Evolutionary conservation across 1,140 invertebrate genomes (phyloP), one percentile per base, ranked within the genome.

Genomic region (Drosophila nigrodunni): DNA sequence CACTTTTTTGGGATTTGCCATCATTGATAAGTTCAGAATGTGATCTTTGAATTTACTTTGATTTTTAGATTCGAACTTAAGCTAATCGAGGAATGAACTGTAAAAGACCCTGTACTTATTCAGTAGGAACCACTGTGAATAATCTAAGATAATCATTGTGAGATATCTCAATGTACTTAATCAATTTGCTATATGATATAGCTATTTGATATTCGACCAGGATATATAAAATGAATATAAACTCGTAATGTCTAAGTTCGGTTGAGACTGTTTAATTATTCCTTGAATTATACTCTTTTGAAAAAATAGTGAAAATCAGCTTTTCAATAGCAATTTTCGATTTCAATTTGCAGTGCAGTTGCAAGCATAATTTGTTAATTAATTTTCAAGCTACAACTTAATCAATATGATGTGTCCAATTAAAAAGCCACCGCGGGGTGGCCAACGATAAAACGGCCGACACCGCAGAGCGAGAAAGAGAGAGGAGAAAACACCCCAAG

Each of bases 381-480:
- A 89, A 89, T 89, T 89, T 89, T 58, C 80, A 50, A 81, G 78
- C 85, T 81, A 89, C 85, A 89, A 89, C 85, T 89, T 89, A 89
- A 89, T 89, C 85, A 89, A 89, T 78, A 82, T 89, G 85, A 89
- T 89, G 85, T 79, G 85, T 71, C 85, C 85, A 89, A 89, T 89
- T 89, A 89, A 89, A 89, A 89, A 77, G 74, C 77, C 85, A 80
- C 85, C 85, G 65, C 85, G 85, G 85, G 85, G 57, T 43, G 58
- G 52, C 62, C 58, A 74, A 61, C 65, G 81, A 77, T 85, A 80
- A 85, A 60, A 72, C 67, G 57, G 10, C 11, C 18, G 30, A 76
- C 61, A 39, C 15, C 3, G 41, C 4, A 11, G 11, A 41, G 46
- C 46, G 13, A 18, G 9, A 41, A 13, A 15, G 34, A 8, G 7